Evolutionary conservation across 2,888 invertebrate species (phyloP).

Genomic region (Hypomecis punctinalis): DNA sequence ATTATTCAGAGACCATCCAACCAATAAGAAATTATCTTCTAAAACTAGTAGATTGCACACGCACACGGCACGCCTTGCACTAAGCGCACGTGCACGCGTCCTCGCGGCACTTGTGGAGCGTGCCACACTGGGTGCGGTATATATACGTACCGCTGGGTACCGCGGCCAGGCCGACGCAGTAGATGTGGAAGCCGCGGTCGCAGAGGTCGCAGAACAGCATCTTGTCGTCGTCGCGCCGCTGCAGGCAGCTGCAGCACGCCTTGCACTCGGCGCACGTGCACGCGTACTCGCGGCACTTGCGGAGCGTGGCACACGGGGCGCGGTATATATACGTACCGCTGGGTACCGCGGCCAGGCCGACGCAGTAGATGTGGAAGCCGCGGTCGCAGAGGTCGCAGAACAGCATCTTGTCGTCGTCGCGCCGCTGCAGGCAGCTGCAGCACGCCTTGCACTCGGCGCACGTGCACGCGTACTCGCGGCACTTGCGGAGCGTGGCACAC

Average conservation of each 20-base stretch:
- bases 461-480: slow-evolving; percentile 95
- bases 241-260: slow-evolving; percentile 93
- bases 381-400: slow-evolving; percentile 98
- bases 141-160: slow-evolving; percentile 95
- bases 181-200: slow-evolving; percentile 97
- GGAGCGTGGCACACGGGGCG: slow-evolving; percentile 92
- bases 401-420: slow-evolving; percentile 95
- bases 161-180: slow-evolving; percentile 90
- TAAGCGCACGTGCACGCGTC: too few species aligned
- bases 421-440: slow-evolving; percentile 91
- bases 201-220: slow-evolving; percentile 98
- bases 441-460: slow-evolving; percentile 97
- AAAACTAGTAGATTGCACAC: too few species aligned
- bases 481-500: slow-evolving; percentile 92
- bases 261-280: slow-evolving; percentile 98
- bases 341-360: slow-evolving; percentile 89
- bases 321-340: too few species aligned
- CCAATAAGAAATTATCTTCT: too few species aligned
- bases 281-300: slow-evolving; percentile 92
- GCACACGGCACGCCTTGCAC: too few species aligned
- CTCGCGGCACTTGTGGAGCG: too few species aligned
- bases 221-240: slow-evolving; percentile 93
- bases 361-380: slow-evolving; percentile 97
- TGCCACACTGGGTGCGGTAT: too few species aligned
- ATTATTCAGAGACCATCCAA: too few species aligned